Conservation (phyloP, 2,797 vertebrate genomes). For the Ispidina lecontei region DNA sequence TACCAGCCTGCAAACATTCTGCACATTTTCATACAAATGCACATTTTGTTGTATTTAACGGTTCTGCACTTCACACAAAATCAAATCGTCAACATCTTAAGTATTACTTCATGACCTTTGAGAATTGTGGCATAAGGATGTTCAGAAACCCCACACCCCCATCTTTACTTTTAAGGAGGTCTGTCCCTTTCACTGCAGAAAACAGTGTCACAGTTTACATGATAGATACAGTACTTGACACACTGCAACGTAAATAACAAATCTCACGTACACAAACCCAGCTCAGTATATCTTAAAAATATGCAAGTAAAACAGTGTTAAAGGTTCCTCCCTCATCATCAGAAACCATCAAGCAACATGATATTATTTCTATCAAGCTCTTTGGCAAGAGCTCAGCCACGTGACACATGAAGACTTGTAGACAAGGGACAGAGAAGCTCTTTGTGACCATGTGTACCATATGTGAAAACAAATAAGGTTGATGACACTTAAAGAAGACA, state of each 20-base stretch:
- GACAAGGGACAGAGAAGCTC: neutral
- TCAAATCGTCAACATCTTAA: neutral
- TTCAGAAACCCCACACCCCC: neutral
- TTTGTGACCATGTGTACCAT: neutral
- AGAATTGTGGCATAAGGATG: neutral
- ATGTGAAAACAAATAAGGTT: neutral
- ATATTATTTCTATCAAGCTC: neutral
- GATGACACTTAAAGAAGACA: neutral
- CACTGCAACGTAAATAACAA: neutral
- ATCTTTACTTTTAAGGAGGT: neutral
- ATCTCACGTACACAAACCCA: neutral
- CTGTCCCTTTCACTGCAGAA: neutral
- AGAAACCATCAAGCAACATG: neutral
- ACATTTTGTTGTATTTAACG: neutral
- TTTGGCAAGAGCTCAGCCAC: neutral
- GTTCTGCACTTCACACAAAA: neutral
- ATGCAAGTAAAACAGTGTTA: neutral
- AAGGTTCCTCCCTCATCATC: neutral
- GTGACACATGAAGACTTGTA: neutral
- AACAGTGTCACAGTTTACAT: neutral
- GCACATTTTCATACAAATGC: neutral
- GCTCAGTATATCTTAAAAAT: neutral
- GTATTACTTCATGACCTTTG: neutral
- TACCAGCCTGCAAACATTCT: constrained; percentile 2
- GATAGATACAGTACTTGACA: neutral